Percentiles rank a stretch among this genome's conserved stretches.
These are phyloP conservation scores for Sula dactylatra DNA, from an alignment of 2,113 vertebrate species.

Conservation along the genomic window DNA sequence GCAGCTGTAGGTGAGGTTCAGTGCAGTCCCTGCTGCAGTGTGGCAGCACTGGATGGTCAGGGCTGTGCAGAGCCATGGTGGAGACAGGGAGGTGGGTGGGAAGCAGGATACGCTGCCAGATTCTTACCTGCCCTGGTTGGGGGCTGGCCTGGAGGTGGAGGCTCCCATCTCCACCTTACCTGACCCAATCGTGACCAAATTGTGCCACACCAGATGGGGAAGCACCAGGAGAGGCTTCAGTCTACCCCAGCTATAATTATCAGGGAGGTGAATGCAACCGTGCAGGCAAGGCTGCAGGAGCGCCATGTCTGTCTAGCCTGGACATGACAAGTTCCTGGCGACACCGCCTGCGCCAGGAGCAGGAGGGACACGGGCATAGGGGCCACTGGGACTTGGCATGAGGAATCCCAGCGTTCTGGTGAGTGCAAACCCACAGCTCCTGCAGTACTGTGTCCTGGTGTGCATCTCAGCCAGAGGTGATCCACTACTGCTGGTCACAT, in stretches of 20 bases:
- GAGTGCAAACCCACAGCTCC: background rate
- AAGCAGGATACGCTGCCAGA: background rate
- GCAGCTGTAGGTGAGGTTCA: background rate
- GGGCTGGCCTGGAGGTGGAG: background rate
- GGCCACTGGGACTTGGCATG: background rate
- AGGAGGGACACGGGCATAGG: background rate
- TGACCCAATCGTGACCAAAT: background rate
- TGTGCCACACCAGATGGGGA: background rate
- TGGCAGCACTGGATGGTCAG: background rate
- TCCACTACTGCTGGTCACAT: background rate
- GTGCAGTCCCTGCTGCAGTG: accelerated
- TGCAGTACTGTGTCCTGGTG: background rate
- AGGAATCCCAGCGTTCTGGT: accelerated
- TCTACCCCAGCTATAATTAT: background rate
- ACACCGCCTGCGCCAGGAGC: background rate
- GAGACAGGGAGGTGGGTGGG: background rate
- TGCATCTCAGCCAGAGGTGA: background rate
- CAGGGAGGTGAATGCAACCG: background rate
- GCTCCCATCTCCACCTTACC: background rate
- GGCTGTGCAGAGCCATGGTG: background rate
- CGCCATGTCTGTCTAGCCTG: accelerated
- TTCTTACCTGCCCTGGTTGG: background rate
- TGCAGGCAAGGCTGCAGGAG: background rate
- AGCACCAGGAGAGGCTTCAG: background rate
- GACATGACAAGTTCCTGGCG: background rate